A percentile compares a stretch with the other conserved stretches of the same genome.
Evolutionary conservation across 2,888 invertebrate genomes (phyloP).

Genomic region (Mimumesa dahlbomi): DNA sequence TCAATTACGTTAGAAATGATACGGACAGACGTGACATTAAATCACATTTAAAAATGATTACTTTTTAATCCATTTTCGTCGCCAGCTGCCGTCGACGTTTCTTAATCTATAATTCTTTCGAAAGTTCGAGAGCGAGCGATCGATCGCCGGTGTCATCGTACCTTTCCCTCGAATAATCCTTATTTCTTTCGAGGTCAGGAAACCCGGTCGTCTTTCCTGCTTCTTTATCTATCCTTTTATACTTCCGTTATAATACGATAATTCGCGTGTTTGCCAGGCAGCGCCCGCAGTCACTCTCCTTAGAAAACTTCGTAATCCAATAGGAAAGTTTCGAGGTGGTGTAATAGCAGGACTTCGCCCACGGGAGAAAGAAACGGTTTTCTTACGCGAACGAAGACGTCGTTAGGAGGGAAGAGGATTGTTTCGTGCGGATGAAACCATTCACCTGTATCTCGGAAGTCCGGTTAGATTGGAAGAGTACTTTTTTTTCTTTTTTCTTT

Average conservation of each 20-base stretch:
- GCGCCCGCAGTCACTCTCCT: conserved; percentile 64
- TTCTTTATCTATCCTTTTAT: conserved; percentile 27
- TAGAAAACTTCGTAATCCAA: conserved; percentile 49
- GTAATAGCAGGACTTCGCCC: conserved; percentile 53
- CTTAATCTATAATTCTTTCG: too few relatives aligned
- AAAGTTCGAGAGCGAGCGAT: too few relatives aligned
- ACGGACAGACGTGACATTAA: too few relatives aligned
- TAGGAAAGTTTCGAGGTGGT: conserved; percentile 47
- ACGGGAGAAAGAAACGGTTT: conserved; percentile 43
- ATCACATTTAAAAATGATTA: too few relatives aligned
- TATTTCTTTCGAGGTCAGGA: too few relatives aligned
- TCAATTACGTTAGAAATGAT: too few relatives aligned
- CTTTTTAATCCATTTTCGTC: too few relatives aligned
- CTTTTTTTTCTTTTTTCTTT: conserved; percentile 38
- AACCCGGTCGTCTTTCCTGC: too few relatives aligned
- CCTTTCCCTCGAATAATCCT: too few relatives aligned
- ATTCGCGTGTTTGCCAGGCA: conserved; percentile 54
- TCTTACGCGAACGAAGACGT: conserved; percentile 1
- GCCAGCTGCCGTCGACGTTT: too few relatives aligned
- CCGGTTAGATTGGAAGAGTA: conserved; percentile 32
- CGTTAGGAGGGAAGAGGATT: conserved; percentile 40
- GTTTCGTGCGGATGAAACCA: conserved; percentile 22
- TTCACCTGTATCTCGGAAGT: conserved; percentile 20
- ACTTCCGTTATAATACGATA: conserved; percentile 49
- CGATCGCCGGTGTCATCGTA: too few relatives aligned